A percentile compares a stretch with the other conserved stretches of the same genome.
Evolutionary conservation across 2,797 vertebrate genomes (phyloP).

Genomic region (Picus viridis): DNA sequence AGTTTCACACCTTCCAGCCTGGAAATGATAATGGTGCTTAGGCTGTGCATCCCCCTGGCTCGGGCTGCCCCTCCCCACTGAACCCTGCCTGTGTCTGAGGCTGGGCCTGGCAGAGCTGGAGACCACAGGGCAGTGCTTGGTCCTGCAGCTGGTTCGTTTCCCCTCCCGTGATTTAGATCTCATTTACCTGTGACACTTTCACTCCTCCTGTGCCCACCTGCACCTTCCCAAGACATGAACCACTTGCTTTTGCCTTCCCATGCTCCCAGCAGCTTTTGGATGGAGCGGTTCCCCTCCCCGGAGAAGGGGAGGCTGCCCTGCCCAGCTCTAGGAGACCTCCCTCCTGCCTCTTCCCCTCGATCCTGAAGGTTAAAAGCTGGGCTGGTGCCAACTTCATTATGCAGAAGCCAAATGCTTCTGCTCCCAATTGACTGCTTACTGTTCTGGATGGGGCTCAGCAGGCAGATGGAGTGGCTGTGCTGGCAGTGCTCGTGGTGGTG

Average conservation of each 20-base stretch:
- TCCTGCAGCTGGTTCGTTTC: neutral
- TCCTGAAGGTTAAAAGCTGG: neutral
- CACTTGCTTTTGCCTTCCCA: neutral
- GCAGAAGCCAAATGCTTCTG: conserved; percentile 30
- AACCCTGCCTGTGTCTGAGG: too few relatives aligned
- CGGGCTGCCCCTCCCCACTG: neutral
- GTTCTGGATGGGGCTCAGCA: conserved; percentile 2
- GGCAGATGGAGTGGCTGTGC: conserved; percentile 38
- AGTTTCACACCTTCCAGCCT: neutral
- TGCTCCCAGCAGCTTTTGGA: neutral
- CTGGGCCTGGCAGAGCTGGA: neutral
- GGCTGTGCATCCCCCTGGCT: fast-evolving
- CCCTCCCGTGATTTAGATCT: neutral
- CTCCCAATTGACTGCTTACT: conserved; percentile 41
- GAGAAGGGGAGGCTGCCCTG: neutral
- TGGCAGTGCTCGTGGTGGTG: neutral
- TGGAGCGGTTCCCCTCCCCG: neutral
- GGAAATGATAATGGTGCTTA: neutral
- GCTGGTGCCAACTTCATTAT: neutral
- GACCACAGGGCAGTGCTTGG: neutral
- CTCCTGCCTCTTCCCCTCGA: neutral
- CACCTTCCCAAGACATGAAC: neutral
- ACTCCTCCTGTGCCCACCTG: neutral
- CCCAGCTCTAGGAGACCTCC: neutral
- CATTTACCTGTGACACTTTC: neutral